Evolutionary conservation across 2,797 vertebrate genomes (phyloP).

Genomic region (Tamandua tetradactyla): DNA sequence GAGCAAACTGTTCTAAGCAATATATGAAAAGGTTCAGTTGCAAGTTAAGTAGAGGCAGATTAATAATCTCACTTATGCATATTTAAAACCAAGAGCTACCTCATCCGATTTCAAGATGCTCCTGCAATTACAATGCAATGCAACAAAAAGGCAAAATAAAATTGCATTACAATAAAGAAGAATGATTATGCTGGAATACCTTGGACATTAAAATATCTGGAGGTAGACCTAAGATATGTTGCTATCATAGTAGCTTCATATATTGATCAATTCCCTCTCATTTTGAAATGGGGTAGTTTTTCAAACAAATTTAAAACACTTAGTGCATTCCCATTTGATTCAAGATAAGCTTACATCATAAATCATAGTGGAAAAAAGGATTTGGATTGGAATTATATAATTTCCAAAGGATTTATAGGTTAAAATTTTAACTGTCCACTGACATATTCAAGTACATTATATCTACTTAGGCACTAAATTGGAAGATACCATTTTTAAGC

Average conservation of each 20-base stretch:
- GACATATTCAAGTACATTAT: neutral
- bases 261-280: neutral
- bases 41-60: neutral
- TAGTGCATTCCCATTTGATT: neutral
- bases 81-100: neutral
- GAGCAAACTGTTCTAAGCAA: neutral
- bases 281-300: neutral
- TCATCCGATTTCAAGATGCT: neutral
- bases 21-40: neutral
- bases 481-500: neutral
- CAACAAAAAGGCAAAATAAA: neutral
- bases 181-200: neutral
- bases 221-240: neutral
- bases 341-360: neutral
- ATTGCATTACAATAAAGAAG: slow-evolving; percentile 1
- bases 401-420: neutral
- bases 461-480: neutral
- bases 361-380: neutral
- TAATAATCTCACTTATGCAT: neutral
- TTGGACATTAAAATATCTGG: neutral
- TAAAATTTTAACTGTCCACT: neutral
- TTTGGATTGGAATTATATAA: neutral
- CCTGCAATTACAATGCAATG: neutral
- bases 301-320: neutral
- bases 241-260: neutral